A percentile compares a stretch with the other conserved stretches of the same genome.
Evolutionary conservation across 2,797 vertebrate species (phyloP).

Genomic region (Enteromius viviparus): DNA sequence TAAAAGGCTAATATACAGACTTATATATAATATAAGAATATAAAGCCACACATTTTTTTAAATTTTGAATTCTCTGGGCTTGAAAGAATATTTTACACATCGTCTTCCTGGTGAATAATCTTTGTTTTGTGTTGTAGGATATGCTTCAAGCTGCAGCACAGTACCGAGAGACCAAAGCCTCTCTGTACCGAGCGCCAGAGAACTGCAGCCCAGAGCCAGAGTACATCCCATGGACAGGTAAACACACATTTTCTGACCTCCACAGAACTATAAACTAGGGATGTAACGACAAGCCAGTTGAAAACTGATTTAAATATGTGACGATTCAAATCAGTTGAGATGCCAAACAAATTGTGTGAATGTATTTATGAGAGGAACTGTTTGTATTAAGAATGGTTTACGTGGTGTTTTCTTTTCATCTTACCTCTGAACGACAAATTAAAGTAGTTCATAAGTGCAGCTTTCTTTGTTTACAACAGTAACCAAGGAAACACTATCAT

Average conservation of each 20-base stretch:
- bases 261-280: background rate
- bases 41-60: background rate
- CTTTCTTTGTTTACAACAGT: too few relatives aligned
- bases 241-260: background rate
- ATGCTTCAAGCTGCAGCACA: constrained; percentile 89
- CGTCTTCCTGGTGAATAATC: background rate
- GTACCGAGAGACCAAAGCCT: constrained; percentile 87
- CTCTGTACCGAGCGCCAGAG: constrained; percentile 84
- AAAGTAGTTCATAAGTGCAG: too few relatives aligned
- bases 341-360: too few relatives aligned
- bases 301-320: too few relatives aligned
- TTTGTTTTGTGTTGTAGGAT: constrained; percentile 76
- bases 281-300: background rate
- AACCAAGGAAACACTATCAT: too few relatives aligned
- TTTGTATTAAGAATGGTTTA: too few relatives aligned
- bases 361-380: too few relatives aligned
- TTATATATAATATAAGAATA: too few relatives aligned
- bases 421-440: too few relatives aligned
- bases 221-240: constrained; percentile 95
- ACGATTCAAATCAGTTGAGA: too few relatives aligned
- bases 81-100: background rate
- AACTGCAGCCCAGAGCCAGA: constrained; percentile 81
- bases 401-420: too few relatives aligned
- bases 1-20: background rate
- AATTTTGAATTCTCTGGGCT: background rate